phyloP scores from a whole-genome alignment of 2,797 vertebrate genomes.

The Caiman crocodilus region DNA sequence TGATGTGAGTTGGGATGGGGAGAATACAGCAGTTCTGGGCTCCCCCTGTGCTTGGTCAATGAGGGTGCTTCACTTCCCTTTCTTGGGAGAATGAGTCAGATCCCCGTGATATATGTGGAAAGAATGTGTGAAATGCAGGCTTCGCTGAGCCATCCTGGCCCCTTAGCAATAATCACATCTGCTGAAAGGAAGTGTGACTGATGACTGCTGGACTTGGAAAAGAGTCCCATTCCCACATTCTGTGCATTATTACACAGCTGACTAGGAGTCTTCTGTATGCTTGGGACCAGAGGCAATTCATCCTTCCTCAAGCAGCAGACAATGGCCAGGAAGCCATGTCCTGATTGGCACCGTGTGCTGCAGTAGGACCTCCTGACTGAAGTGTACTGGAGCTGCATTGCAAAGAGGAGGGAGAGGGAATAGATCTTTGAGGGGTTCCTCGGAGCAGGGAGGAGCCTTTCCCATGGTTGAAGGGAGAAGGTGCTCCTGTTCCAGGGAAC shows the following conservation, averaged over 20 bases:
- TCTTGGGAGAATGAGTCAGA: not conserved
- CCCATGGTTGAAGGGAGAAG: not conserved
- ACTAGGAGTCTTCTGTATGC: not conserved
- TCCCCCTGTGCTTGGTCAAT: not conserved
- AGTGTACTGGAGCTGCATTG: not conserved
- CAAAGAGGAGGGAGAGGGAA: not conserved
- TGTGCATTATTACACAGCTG: not conserved
- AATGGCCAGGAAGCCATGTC: not conserved
- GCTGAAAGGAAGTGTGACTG: not conserved
- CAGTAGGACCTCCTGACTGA: not conserved
- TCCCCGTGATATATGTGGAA: not conserved
- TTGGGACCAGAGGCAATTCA: not conserved
- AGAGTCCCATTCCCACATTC: not conserved
- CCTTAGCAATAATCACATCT: not conserved
- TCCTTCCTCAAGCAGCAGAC: not conserved
- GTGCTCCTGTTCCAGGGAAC: not conserved
- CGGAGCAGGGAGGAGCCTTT: not conserved
- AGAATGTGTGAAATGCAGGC: not conserved
- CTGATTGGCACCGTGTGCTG: not conserved
- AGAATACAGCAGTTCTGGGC: not conserved
- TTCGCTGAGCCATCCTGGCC: too few species aligned
- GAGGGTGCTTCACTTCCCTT: not conserved
- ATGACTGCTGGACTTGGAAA: slow-evolving; percentile 3
- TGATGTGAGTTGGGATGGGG: not conserved
- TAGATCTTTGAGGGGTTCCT: not conserved